Conservation (phyloP, 2,113 vertebrate genomes). For the rabbit (Oryctolagus cuniculus) region mOryCun1.1 NC_091436.1:52521001-52521500, state of each 20-base stretch:
- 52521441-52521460: conserved; percentile 45
- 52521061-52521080: conserved; percentile 54
- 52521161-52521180: conserved; percentile 38
- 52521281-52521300: conserved; percentile 35
- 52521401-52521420: neutral
- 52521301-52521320: neutral
- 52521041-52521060: conserved; percentile 40
- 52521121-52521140: conserved; percentile 56
- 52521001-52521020: conserved; percentile 38
- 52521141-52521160: conserved; percentile 28
- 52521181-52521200: conserved; percentile 58
- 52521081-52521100: conserved; percentile 39
- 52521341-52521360: neutral
- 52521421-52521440: neutral
- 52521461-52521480: conserved; percentile 1
- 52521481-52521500: neutral
- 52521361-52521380: neutral
- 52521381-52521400: neutral
- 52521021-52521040: neutral
- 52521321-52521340: conserved; percentile 13
- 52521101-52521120: neutral
- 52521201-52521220: conserved; percentile 30
- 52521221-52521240: conserved; percentile 32
- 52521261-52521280: conserved; percentile 50
- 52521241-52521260: conserved; percentile 52